Evolutionary conservation across 2,888 invertebrate genomes (phyloP).

Genomic region (Morpho deidamia): DNA sequence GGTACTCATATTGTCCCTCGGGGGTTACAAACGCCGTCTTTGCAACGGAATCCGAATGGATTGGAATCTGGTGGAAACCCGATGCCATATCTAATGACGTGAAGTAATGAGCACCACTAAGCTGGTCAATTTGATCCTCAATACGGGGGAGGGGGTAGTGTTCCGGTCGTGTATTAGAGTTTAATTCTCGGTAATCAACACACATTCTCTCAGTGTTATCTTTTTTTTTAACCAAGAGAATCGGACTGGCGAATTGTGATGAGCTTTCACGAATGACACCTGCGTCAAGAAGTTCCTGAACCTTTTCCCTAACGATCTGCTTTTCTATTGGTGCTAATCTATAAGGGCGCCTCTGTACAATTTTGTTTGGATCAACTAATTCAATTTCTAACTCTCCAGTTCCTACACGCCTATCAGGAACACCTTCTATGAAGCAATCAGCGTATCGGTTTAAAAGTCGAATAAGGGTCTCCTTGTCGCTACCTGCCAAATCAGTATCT

Average conservation of each 20-base stretch:
- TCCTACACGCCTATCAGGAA: conserved; percentile 21
- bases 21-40: too few species aligned
- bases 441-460: conserved; percentile 2
- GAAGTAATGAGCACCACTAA: neutral
- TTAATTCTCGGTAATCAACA: neutral
- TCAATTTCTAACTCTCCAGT: conserved; percentile 21
- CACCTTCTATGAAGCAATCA: conserved; percentile 22
- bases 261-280: neutral
- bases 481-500: conserved; percentile 18
- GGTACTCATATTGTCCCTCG: conserved; percentile 18
- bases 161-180: neutral
- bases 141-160: neutral
- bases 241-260: neutral
- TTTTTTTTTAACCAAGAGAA: neutral
- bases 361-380: conserved; percentile 16
- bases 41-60: conserved; percentile 22
- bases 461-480: neutral
- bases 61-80: conserved; percentile 24
- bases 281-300: conserved; percentile 5
- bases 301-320: conserved; percentile 25
- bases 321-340: conserved; percentile 24
- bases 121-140: neutral
- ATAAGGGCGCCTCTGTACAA: conserved; percentile 23
- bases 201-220: neutral
- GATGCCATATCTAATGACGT: conserved; percentile 13